A percentile compares a stretch with the other conserved stretches of the same genome.
Conservation (phyloP, 2,113 vertebrate genomes). For the Phalacrocorax pelagicus region DNA sequence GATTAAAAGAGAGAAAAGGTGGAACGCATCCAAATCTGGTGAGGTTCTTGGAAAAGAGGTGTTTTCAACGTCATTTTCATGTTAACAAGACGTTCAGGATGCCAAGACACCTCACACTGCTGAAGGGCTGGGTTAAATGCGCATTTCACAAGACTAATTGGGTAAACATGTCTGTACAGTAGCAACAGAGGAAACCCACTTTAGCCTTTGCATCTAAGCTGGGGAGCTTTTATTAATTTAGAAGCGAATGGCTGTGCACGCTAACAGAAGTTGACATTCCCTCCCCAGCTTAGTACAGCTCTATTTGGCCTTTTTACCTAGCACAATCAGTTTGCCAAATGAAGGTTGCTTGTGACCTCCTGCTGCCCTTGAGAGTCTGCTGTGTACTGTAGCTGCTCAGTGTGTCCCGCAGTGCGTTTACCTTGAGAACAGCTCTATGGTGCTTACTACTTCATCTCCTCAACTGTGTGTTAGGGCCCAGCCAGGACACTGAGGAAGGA, state of each 20-base stretch:
- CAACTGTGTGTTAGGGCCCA: rapidly evolving
- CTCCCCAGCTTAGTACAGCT: background rate
- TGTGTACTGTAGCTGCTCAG: background rate
- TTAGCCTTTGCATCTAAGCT: background rate
- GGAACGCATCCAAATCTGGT: background rate
- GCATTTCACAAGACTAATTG: background rate
- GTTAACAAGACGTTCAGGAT: background rate
- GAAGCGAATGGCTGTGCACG: background rate
- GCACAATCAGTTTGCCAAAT: too few relatives aligned
- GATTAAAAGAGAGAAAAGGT: background rate
- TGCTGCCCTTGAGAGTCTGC: background rate
- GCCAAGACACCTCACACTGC: rapidly evolving
- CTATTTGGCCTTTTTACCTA: background rate
- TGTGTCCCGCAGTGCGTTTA: rapidly evolving
- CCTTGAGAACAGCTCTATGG: background rate
- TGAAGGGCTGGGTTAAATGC: background rate
- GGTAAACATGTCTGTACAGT: background rate
- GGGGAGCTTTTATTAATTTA: background rate
- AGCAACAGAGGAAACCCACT: background rate
- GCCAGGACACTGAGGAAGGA: background rate
- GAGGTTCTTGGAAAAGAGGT: background rate
- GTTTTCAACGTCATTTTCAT: background rate
- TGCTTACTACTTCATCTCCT: background rate
- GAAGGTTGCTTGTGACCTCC: background rate
- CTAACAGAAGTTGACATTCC: background rate